Percentiles rank a stretch among this genome's conserved stretches.
These are phyloP conservation scores for Tauraco erythrolophus DNA, from an alignment of 2,113 vertebrate genomes.

Conservation along the genomic window DNA sequence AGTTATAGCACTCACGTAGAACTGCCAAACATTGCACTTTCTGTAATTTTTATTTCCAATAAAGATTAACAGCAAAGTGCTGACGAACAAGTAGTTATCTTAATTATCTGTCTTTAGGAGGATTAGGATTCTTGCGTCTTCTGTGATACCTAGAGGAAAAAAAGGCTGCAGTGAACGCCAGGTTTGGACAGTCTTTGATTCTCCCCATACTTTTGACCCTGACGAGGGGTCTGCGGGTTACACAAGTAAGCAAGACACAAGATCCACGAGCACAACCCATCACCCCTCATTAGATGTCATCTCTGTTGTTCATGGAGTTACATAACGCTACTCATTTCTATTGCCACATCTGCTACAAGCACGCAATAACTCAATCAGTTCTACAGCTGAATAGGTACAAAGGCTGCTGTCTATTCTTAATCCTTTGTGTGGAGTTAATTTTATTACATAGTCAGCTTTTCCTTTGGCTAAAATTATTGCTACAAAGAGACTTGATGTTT, in stretches of 20 bases:
- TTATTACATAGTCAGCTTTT: background rate
- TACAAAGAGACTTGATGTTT: background rate
- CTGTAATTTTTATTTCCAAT: conserved; percentile 17
- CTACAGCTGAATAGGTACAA: background rate
- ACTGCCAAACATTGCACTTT: background rate
- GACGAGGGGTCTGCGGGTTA: background rate
- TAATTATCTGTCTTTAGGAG: conserved; percentile 65
- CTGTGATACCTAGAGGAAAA: conserved; percentile 66
- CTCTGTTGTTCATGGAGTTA: background rate
- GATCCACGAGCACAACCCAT: background rate
- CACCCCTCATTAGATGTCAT: background rate
- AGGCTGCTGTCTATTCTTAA: background rate
- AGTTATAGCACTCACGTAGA: background rate
- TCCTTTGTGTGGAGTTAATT: conserved; percentile 19
- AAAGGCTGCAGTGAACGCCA: background rate
- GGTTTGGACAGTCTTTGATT: background rate
- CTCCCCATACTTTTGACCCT: background rate
- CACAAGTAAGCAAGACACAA: background rate
- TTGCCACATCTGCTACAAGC: conserved; percentile 2
- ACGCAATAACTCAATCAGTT: background rate
- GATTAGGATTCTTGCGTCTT: conserved; percentile 71
- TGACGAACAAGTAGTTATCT: background rate
- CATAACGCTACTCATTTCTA: background rate
- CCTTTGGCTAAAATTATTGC: background rate
- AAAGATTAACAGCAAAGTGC: background rate